These are phyloP conservation scores for Clinocottus analis DNA, from an alignment of 2,113 vertebrate genomes.

Conservation along the genomic window DNA sequence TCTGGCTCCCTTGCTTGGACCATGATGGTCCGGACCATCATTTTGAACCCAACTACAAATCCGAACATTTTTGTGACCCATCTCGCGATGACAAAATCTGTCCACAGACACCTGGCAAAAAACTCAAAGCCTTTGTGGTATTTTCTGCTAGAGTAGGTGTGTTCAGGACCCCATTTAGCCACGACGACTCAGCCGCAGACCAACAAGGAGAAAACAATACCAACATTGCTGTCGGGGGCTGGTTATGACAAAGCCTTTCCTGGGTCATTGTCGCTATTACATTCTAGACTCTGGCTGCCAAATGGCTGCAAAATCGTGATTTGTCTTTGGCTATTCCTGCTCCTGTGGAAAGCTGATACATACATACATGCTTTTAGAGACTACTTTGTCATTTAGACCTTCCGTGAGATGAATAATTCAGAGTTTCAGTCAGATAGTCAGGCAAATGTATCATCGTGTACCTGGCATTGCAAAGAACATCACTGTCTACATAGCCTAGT, in stretches of 20 bases:
- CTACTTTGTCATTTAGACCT: conserved; percentile 31
- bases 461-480: background rate
- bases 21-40: too few relatives aligned
- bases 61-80: too few relatives aligned
- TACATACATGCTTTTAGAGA: conserved; percentile 49
- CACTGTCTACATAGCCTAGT: background rate
- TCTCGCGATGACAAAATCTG: too few relatives aligned
- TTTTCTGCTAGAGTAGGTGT: background rate
- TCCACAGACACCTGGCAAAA: too few relatives aligned
- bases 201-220: background rate
- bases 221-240: background rate
- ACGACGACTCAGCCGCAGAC: too few relatives aligned
- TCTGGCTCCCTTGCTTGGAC: too few relatives aligned
- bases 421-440: background rate
- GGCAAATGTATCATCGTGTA: conserved; percentile 2
- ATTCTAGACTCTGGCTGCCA: background rate
- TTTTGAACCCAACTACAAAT: too few relatives aligned
- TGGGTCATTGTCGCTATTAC: conserved; percentile 24
- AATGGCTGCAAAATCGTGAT: conserved; percentile 8
- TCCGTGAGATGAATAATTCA: conserved; percentile 55
- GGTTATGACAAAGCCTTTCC: conserved; percentile 20
- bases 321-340: conserved; percentile 23
- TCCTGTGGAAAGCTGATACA: conserved; percentile 29
- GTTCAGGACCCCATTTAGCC: background rate
- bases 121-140: background rate